phyloP scores from a whole-genome alignment of 2,113 vertebrate genomes.

The Dolichallabes microphthalmus region DNA sequence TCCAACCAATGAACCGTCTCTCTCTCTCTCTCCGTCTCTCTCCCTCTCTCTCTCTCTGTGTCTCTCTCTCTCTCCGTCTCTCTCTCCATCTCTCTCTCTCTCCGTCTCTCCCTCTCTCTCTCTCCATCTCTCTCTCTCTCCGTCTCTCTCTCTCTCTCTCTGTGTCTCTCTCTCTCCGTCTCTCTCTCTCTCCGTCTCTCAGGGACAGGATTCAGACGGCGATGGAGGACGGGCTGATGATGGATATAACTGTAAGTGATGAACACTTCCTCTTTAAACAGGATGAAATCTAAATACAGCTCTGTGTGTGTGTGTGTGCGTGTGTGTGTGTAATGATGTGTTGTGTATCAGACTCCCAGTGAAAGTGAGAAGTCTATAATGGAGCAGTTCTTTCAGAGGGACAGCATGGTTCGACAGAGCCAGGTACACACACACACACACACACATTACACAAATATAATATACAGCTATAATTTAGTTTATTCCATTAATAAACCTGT shows the following conservation, averaged over 20 bases:
- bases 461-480: too few relatives aligned
- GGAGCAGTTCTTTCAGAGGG: conserved; percentile 89
- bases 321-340: not conserved
- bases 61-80: not conserved
- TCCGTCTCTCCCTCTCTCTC: not conserved
- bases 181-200: not conserved
- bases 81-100: not conserved
- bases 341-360: conserved; percentile 75
- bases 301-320: conserved; percentile 2
- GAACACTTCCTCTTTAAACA: not conserved
- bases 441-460: not conserved
- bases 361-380: conserved; percentile 87
- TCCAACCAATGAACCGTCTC: not conserved
- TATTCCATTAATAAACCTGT: too few relatives aligned
- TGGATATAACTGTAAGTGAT: conserved; percentile 82
- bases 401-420: conserved; percentile 87
- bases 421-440: conserved; percentile 76
- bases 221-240: conserved; percentile 85
- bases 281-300: not conserved
- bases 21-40: not conserved
- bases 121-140: not conserved
- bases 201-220: conserved; percentile 85
- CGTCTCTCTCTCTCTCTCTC: not conserved
- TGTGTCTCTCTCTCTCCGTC: not conserved
- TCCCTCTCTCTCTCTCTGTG: not conserved